Conservation (phyloP, 2,113 vertebrate genomes). For the Ahaetulla prasina region DNA sequence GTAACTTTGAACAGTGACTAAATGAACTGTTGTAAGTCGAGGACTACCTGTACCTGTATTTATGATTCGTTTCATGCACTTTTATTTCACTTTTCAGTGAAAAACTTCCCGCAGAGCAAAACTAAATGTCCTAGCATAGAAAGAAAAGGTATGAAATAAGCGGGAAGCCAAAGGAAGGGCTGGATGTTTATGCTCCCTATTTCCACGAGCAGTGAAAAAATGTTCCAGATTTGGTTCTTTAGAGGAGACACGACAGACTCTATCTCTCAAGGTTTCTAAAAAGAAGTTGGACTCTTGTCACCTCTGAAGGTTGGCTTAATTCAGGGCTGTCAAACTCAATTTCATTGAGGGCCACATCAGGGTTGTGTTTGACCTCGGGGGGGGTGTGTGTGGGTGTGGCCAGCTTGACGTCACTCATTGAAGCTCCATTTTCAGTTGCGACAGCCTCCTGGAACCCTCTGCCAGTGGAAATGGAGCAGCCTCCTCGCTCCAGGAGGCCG, state of each 20-base stretch:
- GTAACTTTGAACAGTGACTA: too few species aligned
- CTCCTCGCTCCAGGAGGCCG: too few species aligned
- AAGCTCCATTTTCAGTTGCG: too few species aligned
- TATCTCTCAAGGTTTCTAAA: background rate
- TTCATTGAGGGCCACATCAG: too few species aligned
- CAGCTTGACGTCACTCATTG: too few species aligned
- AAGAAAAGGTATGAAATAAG: background rate
- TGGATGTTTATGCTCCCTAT: background rate
- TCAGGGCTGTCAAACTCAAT: too few species aligned
- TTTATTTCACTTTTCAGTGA: background rate
- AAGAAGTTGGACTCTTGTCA: background rate
- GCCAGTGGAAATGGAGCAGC: too few species aligned
- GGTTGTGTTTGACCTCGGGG: too few species aligned
- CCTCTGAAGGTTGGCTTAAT: background rate
- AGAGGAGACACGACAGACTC: background rate
- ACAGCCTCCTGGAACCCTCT: too few species aligned
- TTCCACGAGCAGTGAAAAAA: background rate
- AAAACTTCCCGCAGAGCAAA: background rate
- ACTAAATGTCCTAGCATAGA: background rate
- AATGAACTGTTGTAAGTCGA: too few species aligned
- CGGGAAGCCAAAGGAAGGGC: background rate
- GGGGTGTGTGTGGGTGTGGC: too few species aligned
- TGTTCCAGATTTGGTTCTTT: background rate
- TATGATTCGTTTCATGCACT: background rate
- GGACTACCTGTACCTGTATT: background rate